Base-by-base conservation (phyloP, 1,140 invertebrate genomes). In the Homarus americanus region DNA sequence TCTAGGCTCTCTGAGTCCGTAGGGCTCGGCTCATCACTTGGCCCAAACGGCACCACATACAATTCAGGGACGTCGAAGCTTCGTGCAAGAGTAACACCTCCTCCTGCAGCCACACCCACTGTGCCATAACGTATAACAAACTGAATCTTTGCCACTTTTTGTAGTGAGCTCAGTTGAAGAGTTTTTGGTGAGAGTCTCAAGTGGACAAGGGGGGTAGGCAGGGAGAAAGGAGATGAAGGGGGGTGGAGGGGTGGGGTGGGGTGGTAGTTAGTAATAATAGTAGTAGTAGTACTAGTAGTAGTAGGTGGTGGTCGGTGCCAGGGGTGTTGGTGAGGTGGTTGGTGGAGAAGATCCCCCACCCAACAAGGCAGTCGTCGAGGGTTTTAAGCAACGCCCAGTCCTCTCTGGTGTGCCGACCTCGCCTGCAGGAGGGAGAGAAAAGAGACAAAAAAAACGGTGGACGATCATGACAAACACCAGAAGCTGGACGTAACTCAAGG, bases 341-440 rank as follows among this genome's bases (percentile, higher is more conserved):
- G n/a, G n/a, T n/a, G n/a, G n/a, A n/a, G n/a, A 15, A 49, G 44
- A 15, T 49, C 44, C 15, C 44, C 44, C n/a, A n/a, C n/a, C 44
- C 15, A 15, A 73, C n/a, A 80, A 41, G 78, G 78, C 66, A 44
- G 69, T 32, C 44, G 79, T 75, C 34, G 79, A 83, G 49, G 79
- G 12, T 28, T 72, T 83, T 83, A 90, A 90, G 87, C 87, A 90
- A 75, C 87, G 87, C 87, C 87, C 87, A 90, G 87, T 90, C 87
- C 36, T 44, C 87, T 75, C 80, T 66, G 87, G 87, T 90, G 80
- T 83, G 87, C 80, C 24, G 79, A 34, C 66, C 32, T 32, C 63
- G 79, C 66, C 78, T 82, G 79, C 41, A n/a, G 87, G 36, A 72
- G 76, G 40, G 58, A 49, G 72, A 73, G 80, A 38, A 76, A 79